Percentiles rank a stretch among this genome's conserved stretches.
Evolutionary conservation across 2,888 invertebrate species (phyloP).

Genomic region (Hoplodrina blanda): DNA sequence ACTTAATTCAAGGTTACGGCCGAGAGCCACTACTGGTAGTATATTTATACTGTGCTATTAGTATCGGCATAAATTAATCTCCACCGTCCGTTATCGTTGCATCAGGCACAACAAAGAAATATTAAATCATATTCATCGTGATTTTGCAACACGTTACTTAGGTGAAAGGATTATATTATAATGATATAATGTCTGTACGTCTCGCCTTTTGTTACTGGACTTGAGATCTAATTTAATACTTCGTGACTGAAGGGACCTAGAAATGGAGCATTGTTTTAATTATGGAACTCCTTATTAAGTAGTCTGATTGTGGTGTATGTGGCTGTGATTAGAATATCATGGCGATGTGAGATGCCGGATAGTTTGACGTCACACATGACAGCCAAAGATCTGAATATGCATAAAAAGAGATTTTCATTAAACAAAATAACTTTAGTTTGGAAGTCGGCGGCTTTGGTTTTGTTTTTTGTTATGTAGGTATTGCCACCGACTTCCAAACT

Average conservation of each 20-base stretch:
- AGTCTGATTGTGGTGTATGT: background rate
- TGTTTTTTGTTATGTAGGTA: too few relatives aligned
- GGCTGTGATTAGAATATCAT: background rate
- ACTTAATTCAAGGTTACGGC: too few relatives aligned
- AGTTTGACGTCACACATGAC: background rate
- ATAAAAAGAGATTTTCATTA: too few relatives aligned
- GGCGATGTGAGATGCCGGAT: background rate
- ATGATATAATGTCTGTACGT: slow-evolving; percentile 49
- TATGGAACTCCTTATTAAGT: slow-evolving; percentile 10
- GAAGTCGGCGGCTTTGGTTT: too few relatives aligned
- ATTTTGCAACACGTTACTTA: slow-evolving; percentile 61
- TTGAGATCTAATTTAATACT: slow-evolving; percentile 20
- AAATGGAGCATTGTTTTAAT: slow-evolving; percentile 15
- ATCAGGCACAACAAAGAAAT: slow-evolving; percentile 60
- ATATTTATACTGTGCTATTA: too few relatives aligned
- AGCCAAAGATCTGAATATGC: background rate
- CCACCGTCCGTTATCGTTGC: slow-evolving; percentile 56
- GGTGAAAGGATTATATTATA: slow-evolving; percentile 65
- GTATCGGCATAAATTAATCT: slow-evolving; percentile 68
- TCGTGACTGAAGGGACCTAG: slow-evolving; percentile 54
- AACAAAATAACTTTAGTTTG: too few relatives aligned
- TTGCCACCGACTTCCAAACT: too few relatives aligned
- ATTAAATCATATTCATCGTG: slow-evolving; percentile 60
- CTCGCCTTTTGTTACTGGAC: slow-evolving; percentile 31
- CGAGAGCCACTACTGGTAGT: too few relatives aligned